Evolutionary conservation across 2,888 invertebrate genomes (phyloP), one percentile per base, ranked within the genome.

Genomic region (Drosophila multiciliata): DNA sequence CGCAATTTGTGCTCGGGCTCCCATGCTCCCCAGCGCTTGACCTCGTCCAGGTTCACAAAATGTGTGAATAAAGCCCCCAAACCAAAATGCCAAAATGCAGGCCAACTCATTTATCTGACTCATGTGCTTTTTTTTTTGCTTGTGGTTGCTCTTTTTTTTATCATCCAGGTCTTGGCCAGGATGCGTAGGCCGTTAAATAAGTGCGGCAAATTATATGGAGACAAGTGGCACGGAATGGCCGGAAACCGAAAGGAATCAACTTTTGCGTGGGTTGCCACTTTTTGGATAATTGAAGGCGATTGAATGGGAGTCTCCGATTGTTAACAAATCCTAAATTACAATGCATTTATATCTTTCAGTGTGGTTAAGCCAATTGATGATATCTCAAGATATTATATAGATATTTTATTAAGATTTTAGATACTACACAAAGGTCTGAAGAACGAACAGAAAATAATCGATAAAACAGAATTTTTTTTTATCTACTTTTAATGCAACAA

Each of bases 161-260:
- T 63, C 63, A 49, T 52, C 55, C 4, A 4, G 32, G 32, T 58
- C 23, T 42, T 65, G 20, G 59, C 40, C 57, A 48, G 69, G 71
- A 69, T 86, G 85, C 85, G 85, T 85, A 87, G 85, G 89, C 36
- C 42, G 87, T 59, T 85, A 85, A 85, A 85, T 85, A 89, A 85
- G 89, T 89, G 85, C 85, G 75, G 82, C 84, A 85, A 85, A 85
- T 85, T 85, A 85, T 88, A 86, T 83, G 84, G 79, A 75, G 82
- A 85, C 85, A 85, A 85, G 85, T 85, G 85, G 75, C 75, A 65
- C 20, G 20, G 54, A 40, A 63, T 45, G 66, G 64, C 66, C 81
- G 78, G 80, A 80, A 69, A 77, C 62, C 50, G 40, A 69, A 65
- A 64, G 66, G 54, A 67, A 68, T 62, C 15, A n/a, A 57, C 57